Evolutionary conservation across 2,888 invertebrate genomes (phyloP), one percentile per base, ranked within the genome.

Genomic region (Ganaspis brasiliensis): DNA sequence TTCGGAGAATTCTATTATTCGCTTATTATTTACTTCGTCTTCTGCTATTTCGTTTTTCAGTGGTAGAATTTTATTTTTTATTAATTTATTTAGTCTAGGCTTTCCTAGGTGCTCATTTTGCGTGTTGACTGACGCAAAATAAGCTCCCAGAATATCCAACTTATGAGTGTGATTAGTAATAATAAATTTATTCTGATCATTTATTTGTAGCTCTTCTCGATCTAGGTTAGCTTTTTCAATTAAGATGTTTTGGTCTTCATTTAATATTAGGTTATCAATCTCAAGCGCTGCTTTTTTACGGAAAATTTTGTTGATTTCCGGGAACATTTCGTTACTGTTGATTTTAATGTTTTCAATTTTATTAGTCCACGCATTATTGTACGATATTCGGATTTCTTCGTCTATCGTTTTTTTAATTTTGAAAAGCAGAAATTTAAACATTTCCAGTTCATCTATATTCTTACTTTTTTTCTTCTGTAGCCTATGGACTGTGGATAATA

Each of bases 81-180:
- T 26, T 52, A 55, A 3, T 19, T 71, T 19, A 2, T 35, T 19
- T 52, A 49, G 16, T n/a, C 14, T 2, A 3, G 24, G 4, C 59
- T 24, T 59, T 2, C 57, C 40, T 8, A 40, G 26, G 3, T 49
- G 3, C 1, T 26, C 6, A n/a, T 74, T 73, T 79, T 73, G 75
- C 0, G 55, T 57, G 26, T 80, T 71, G 1, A 72, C 72, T 3
- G 35, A 63, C 19, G 56, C 71, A 71, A 75, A 75, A 26, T 75
- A 71, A n/a, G 61, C 57, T n/a, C 56, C 71, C 4, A 75, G 21
- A 4, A 71, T 5, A n/a, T 70, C 71, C 10, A 75, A 40, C 70
- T 75, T 75, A 21, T 75, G 37, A 1, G 3, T 1, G 56, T 24
- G 6, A 75, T 75, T 26, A n/a, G n/a, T 71, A 55, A 35, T 26